Evolutionary conservation across 2,797 vertebrate species (phyloP), one percentile per base, ranked within the genome.

Genomic region (Notolabrus celidotus): DNA sequence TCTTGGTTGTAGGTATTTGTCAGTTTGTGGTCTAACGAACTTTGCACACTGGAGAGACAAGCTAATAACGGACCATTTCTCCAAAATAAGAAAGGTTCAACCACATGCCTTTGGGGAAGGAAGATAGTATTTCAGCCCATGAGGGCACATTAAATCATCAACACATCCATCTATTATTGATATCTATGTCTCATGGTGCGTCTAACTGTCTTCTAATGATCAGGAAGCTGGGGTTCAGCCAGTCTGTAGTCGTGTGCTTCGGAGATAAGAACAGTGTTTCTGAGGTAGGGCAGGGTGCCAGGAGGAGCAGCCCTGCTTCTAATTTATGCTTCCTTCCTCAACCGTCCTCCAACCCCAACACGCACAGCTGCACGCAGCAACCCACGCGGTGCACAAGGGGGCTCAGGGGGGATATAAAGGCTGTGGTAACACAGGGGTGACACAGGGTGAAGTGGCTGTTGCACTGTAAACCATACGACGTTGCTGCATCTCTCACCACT

Each of bases 11-110:
- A 84, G 70, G 77, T 86, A 76, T 89, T 82, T 87, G 86, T 86
- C 89, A 90, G 86, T 92, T 92, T 93, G 92, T 83, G 91, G 90
- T 94, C 79, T 87, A 94, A 92, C 91, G 84, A 88, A 82, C 77
- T 74, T 74, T 25, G 34, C 62, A 69, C 62, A 29, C 80, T 62
- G 50, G 69, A 75, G 74, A 80, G 64, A 56, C 33, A 23, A 61
- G 27, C 74, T 85, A 84, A 88, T 86, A 84, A 84, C 68, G 9
- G 72, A 64, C 39, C 1, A 0, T 71, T 76, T 77, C 62, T 72
- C 14, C 17, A 10, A 49, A 27, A 34, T 25, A 38, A 49, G 19
- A 34, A 45, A 36, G 4, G 4, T 42, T 22, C 6, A 56, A 50
- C 41, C 25, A 42, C 33, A 45, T 39, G 19, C 7, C 12, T 11